Base-by-base conservation (phyloP, 2,113 vertebrate genomes). In the Anolis carolinensis region DNA sequence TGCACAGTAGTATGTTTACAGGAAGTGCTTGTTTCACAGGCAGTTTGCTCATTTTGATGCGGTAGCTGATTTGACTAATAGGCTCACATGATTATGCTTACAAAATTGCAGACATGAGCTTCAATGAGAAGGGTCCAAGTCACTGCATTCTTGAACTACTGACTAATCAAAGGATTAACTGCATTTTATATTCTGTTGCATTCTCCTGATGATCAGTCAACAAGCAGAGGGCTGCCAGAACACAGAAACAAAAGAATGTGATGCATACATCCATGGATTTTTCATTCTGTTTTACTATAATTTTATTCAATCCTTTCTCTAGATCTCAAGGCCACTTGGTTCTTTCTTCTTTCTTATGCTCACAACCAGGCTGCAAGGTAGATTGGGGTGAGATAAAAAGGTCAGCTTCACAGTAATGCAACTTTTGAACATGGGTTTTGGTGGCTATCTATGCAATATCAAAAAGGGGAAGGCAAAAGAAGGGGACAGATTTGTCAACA, bases 21-120 rank as follows among this genome's bases (percentile, higher is more conserved):
- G 95, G 94, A 95, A 96, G 87, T 90, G 91, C 89, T 92, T 0
- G 93, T 92, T 34, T 89, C 81, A 52, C 86, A 83, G 87, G 89
- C 93, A 79, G 85, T 88, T 86, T 75, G 91, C 52, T 89, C 85
- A 52, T 50, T 39, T 81, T 84, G 87, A 80, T 87, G 75, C 34
- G 71, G 68, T 89, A 92, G 88, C 87, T 0, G 59, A 68, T 91
- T 90, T 77, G 89, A 79, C 92, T 70, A 16, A 72, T 85, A 30
- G 63, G 81, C 90, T 94, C 85, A 20, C 90, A 20, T 90, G 83
- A 86, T 87, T 91, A 48, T 34, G 75, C 72, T 59, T 18, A 75
- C 92, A 86, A 88, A 39, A 89, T 0, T 91, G 85, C 78, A 91
- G 63, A 89, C 81, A 87, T 21, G 87, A 86, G 85, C 55, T 25